Base-by-base conservation (phyloP, 2,888 invertebrate genomes). In the Drosophila suboccidentalis region DNA sequence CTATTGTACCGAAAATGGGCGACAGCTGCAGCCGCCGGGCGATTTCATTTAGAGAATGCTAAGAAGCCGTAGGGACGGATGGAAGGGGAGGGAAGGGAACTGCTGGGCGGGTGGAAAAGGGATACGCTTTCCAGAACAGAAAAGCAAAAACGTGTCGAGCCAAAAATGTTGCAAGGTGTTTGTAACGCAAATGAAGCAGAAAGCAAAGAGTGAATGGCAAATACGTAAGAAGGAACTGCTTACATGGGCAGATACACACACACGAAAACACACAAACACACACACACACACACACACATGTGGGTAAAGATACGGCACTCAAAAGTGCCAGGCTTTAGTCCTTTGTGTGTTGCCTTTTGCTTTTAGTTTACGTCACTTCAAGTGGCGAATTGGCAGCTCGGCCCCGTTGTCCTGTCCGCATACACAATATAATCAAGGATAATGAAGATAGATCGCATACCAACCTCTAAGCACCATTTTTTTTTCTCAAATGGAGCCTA, bases 391-490 rank as follows among this genome's bases (percentile, higher is more conserved):
- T 61, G 81, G 63, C 60, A 67, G 70, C 44, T 43, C 60, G 15
- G 19, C n/a, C 32, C 49, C 43, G 9, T 47, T 57, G n/a, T 54
- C 44, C 59, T 57, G n/a, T 54, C 44, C 55, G 32, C 51, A 41
- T 1, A 26, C 36, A 50, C 47, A 71, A 64, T 75, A 43, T 82
- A 82, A 85, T 82, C 79, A 74, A 73, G 63, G 76, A 75, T 88
- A 83, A 88, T 83, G 83, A 88, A 88, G 83, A 83, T 83, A 83
- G 83, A 83, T 83, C 87, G 72, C 66, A 79, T 87, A 68, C 73
- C 88, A 82, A 64, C 49, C 60, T 46, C 2, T 17, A 36, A 50
- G 46, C 62, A 67, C 19, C 50, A 36, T 22, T 22, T 26, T 22
- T 34, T 50, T 44, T 44, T 36, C 17, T 9, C 3, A 44, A 58